Percentiles rank a stretch among this genome's conserved stretches.
phyloP scores from a whole-genome alignment of 1,140 invertebrate species.

The Procambarus virginalis region DNA sequence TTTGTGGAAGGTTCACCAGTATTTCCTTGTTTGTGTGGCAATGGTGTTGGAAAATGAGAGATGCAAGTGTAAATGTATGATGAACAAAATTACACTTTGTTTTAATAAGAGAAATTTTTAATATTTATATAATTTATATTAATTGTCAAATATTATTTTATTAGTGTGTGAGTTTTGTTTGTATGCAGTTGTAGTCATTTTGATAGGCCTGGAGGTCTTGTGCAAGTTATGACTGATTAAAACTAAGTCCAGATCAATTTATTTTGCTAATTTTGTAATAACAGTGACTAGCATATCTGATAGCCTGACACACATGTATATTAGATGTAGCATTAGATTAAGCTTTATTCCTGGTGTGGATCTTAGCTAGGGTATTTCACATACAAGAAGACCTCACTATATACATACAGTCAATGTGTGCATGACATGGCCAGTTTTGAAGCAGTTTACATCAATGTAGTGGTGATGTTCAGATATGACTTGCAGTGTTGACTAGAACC shows the following conservation, averaged over 20 bases:
- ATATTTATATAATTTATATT: not conserved
- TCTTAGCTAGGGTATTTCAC: not conserved
- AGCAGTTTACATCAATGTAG: not conserved
- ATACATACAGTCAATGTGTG: constrained; percentile 1
- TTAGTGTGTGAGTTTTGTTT: not conserved
- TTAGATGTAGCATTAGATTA: not conserved
- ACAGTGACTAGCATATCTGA: not conserved
- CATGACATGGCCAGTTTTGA: not conserved
- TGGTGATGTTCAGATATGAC: not conserved
- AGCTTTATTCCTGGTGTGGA: not conserved
- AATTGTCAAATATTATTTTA: not conserved
- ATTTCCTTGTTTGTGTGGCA: not conserved
- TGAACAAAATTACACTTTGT: not conserved
- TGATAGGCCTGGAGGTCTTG: not conserved
- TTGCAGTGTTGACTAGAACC: not conserved
- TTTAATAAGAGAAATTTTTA: not conserved
- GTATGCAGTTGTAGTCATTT: not conserved
- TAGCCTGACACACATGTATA: constrained; percentile 1
- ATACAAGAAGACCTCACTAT: not conserved
- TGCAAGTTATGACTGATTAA: not conserved
- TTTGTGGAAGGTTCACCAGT: not conserved
- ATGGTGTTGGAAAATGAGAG: not conserved
- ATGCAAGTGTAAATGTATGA: not conserved
- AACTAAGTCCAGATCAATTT: not conserved
- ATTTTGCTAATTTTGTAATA: constrained; percentile 1